Base-by-base conservation (phyloP, 92 coral and sea anemone genomes). In the Scolanthus callimorphus region DNA sequence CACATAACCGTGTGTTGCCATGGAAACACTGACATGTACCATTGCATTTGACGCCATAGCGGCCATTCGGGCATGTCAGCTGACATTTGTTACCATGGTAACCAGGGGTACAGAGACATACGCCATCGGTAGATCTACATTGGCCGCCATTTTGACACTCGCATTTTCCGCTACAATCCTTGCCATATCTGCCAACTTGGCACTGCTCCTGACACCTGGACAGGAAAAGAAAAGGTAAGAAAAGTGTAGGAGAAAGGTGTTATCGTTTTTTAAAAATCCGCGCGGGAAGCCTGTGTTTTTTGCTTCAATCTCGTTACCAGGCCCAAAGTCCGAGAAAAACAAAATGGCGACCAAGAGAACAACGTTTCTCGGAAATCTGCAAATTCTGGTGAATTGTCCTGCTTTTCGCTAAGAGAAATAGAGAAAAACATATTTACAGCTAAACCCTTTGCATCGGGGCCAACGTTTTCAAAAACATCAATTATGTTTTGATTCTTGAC, bases 191-290 rank as follows among this genome's bases (percentile, higher is more conserved):
- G 1, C 97, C 97, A 4, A 69, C 60, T 1, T 47, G 51, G 49
- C 99, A 94, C 27, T 77, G 73, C 43, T 81, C 87, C 12, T 75
- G 72, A 57, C 99, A 94, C 51, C 99, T 94, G 79, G 4, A 27
- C 13, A 38, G 27, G 2, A 27, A 11, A 27, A 49, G 20, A 17
- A 43, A 47, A n/a, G n/a, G n/a, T n/a, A n/a, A n/a, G n/a, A n/a
- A n/a, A n/a, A n/a, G n/a, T n/a, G n/a, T n/a, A n/a, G n/a, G n/a
- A n/a, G n/a, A n/a, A n/a, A n/a, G n/a, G n/a, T n/a, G n/a, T n/a
- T n/a, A n/a, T n/a, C n/a, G n/a, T n/a, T n/a, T n/a, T n/a, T n/a
- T n/a, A n/a, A n/a, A n/a, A n/a, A n/a, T n/a, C n/a, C n/a, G n/a
- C n/a, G n/a, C n/a, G n/a, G n/a, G n/a, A n/a, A n/a, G n/a, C n/a